These are phyloP conservation scores for Euzetes globulus DNA, from an alignment of 2,888 invertebrate species.

Conservation along the genomic window DNA sequence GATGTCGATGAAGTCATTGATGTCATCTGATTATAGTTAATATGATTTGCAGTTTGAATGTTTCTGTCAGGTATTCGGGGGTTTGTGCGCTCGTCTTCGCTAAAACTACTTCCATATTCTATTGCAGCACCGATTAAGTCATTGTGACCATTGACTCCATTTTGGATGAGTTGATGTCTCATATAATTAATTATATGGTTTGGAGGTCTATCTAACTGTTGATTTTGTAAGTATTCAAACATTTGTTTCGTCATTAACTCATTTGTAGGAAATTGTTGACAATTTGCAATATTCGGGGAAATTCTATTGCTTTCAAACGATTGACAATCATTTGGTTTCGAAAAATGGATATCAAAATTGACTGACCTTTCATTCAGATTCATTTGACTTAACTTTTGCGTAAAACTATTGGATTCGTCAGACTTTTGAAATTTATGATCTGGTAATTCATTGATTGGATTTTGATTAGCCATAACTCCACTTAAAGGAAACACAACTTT, in stretches of 20 bases:
- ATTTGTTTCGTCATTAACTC: not conserved
- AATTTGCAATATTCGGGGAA: not conserved
- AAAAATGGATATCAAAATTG: no score
- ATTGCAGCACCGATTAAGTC: slow-evolving; percentile 15
- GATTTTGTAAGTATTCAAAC: slow-evolving; percentile 6
- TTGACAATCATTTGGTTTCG: not conserved
- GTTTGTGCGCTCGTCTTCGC: slow-evolving; percentile 24
- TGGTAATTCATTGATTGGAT: not conserved
- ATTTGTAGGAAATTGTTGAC: not conserved
- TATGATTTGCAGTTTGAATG: not conserved
- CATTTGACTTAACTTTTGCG: not conserved
- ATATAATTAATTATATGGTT: not conserved
- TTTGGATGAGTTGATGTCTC: slow-evolving; percentile 18
- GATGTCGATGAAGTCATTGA: slow-evolving; percentile 22
- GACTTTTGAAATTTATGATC: not conserved
- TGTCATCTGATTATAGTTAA: not conserved
- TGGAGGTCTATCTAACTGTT: not conserved
- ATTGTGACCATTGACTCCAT: not conserved
- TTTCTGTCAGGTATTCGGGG: not conserved
- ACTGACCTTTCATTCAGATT: not conserved
- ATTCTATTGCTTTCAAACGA: not conserved
- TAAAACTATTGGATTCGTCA: not conserved
- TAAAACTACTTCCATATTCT: slow-evolving; percentile 18
- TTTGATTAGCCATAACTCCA: not conserved
- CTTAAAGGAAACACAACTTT: not conserved